These are phyloP conservation scores for Chironomus tentans DNA, from an alignment of 2,888 invertebrate species.

Conservation along the genomic window DNA sequence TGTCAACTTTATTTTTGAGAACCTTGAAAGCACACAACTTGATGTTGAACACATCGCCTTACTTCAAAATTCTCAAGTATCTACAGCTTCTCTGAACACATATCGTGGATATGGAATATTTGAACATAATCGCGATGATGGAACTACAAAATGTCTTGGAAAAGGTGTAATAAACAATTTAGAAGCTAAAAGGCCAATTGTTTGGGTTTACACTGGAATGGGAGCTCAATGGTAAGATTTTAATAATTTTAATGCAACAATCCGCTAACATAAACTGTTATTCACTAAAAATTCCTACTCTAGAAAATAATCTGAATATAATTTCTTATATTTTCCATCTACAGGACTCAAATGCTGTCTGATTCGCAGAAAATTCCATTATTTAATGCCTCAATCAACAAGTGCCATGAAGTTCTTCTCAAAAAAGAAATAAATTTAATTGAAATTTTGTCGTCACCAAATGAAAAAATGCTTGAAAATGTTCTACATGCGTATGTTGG, in stretches of 20 bases:
- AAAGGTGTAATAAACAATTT: constrained; percentile 52
- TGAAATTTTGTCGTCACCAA: constrained; percentile 46
- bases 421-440: constrained; percentile 52
- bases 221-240: constrained; percentile 50
- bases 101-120: constrained; percentile 52
- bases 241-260: too few relatives aligned
- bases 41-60: constrained; percentile 49
- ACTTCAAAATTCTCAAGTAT: constrained; percentile 36
- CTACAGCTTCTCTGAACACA: background rate
- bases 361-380: constrained; percentile 58
- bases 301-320: too few relatives aligned
- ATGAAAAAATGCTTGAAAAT: constrained; percentile 47
- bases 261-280: too few relatives aligned
- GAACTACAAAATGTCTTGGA: constrained; percentile 34
- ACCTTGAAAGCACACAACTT: constrained; percentile 47
- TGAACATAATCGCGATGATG: background rate
- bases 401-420: constrained; percentile 46
- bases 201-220: constrained; percentile 89
- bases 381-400: constrained; percentile 56
- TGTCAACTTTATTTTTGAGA: constrained; percentile 51
- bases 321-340: too few relatives aligned
- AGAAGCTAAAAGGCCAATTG: constrained; percentile 60
- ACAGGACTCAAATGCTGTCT: constrained; percentile 42
- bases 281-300: too few relatives aligned
- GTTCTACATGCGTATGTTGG: constrained; percentile 55